Base-by-base conservation (phyloP, 1,140 invertebrate genomes). In the Gonatopus flavifemur region DNA sequence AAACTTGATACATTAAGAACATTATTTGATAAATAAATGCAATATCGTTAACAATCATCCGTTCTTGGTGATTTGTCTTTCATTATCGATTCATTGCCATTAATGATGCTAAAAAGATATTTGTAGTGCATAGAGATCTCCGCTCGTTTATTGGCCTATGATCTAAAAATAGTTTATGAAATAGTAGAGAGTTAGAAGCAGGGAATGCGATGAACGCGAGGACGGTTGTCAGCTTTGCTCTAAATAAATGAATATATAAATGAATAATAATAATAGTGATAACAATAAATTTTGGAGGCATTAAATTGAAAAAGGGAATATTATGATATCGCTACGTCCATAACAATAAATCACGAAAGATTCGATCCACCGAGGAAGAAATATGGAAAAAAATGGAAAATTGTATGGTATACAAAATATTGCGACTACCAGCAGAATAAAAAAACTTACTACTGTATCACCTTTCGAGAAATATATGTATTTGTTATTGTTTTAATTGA, bases 401-500 rank as follows among this genome's bases (percentile, higher is more conserved):
- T 49, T 59, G 62, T 52, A 55, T 61, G 60, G 72, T 64, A 66
- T 62, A 67, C 60, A 54, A 68, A 57, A 57, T 47, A n/a, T 12
- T 12, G 69, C 48, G 66, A 72, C 57, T 58, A 71, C 62, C 63
- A 70, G 67, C 56, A 67, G n/a, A n/a, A n/a, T n/a, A n/a, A 65
- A 62, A 66, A 72, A 72, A 66, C 43, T n/a, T n/a, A n/a, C 57
- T 72, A 73, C 67, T 78, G 72, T 78, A 76, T 72, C 71, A 78
- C 72, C 74, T 78, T 77, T 77, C 70, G 75, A 77, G 69, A 78
- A 76, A 76, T 78, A 77, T 77, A 78, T 78, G 75, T 77, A 77
- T 78, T 78, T 78, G 74, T 78, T 78, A 77, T 77, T 78, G 74
- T 78, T 78, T 77, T 78, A 76, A 76, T 74, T 76, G 69, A 72